A percentile compares a stretch with the other conserved stretches of the same genome.
These are phyloP conservation scores for Scolopax rusticola DNA, from an alignment of 2,797 vertebrate species.

Conservation along the genomic window DNA sequence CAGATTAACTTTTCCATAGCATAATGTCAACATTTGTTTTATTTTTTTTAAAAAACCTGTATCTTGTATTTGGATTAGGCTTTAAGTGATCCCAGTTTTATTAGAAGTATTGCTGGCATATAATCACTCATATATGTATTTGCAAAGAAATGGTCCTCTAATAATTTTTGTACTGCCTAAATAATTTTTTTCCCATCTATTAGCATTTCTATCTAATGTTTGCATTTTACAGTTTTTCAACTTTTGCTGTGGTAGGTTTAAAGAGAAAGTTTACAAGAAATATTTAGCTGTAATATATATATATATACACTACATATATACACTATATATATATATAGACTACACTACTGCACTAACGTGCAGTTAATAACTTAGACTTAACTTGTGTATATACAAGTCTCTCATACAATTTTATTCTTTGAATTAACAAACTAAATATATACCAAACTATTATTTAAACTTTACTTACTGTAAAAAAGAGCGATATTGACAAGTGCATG, in stretches of 20 bases:
- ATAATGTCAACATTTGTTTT: neutral
- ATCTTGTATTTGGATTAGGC: neutral
- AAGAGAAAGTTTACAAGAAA: neutral
- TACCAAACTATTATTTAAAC: neutral
- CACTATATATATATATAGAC: too few species aligned
- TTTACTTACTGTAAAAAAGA: neutral
- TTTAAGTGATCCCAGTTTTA: neutral
- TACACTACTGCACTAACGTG: neutral
- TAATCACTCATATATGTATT: neutral
- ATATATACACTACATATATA: too few species aligned
- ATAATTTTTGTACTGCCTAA: neutral
- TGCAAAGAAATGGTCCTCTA: neutral
- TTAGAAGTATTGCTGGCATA: neutral
- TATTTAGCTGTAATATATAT: neutral
- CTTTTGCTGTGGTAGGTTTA: neutral
- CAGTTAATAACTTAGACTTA: neutral
- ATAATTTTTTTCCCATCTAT: neutral
- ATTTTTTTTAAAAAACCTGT: neutral
- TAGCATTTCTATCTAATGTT: neutral
- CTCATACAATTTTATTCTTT: neutral
- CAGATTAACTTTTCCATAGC: neutral
- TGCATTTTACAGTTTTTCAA: neutral
- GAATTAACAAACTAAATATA: neutral
- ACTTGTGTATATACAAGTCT: neutral
- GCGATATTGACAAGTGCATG: neutral